Evolutionary conservation across 2,113 vertebrate genomes (phyloP).

Genomic region (Helogale parvula): DNA sequence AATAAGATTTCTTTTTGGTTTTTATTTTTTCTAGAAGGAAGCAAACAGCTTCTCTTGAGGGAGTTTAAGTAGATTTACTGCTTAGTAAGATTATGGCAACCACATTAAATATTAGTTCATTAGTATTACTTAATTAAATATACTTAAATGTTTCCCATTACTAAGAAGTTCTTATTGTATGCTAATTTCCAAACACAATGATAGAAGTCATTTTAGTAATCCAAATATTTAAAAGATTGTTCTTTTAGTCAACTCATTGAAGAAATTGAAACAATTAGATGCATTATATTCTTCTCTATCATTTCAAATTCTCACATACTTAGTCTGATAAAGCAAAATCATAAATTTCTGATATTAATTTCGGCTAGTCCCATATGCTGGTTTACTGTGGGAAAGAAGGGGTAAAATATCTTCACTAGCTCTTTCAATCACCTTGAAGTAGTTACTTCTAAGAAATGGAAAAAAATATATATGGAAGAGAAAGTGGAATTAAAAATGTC

Average conservation of each 20-base stretch:
- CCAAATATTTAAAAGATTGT: neutral
- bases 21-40: neutral
- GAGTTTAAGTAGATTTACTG: neutral
- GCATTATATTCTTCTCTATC: neutral
- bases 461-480: neutral
- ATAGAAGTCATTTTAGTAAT: slow-evolving; percentile 32
- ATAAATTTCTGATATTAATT: neutral
- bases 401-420: neutral
- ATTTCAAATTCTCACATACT: neutral
- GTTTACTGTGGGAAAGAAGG: neutral
- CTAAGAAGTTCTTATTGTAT: neutral
- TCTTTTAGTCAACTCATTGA: neutral
- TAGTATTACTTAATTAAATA: slow-evolving; percentile 37
- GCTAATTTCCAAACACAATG: slow-evolving; percentile 20
- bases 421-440: neutral
- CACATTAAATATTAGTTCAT: neutral
- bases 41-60: neutral
- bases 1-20: neutral
- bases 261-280: neutral
- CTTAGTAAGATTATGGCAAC: neutral
- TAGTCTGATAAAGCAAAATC: neutral
- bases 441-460: neutral
- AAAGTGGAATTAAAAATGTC: neutral
- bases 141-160: slow-evolving; percentile 23
- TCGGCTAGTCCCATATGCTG: neutral